These are phyloP conservation scores for Euphysa ruthae DNA, from an alignment of 30 jellyfish, hydroid and myxozoan species.

Conservation along the genomic window DNA sequence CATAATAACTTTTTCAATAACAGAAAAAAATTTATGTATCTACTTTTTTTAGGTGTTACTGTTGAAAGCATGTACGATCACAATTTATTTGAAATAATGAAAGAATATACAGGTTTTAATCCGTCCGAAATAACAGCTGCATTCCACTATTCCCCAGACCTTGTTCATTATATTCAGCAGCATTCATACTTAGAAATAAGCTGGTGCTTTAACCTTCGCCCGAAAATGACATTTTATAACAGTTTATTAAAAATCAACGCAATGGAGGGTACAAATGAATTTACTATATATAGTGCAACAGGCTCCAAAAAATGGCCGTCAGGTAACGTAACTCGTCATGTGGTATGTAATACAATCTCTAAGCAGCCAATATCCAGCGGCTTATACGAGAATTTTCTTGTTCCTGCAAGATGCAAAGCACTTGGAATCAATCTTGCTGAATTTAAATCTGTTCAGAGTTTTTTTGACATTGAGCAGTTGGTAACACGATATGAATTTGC, in stretches of 20 bases:
- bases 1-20: too few relatives aligned
- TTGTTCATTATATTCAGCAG: not conserved
- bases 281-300: slow-evolving; percentile 27
- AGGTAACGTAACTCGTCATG: slow-evolving; percentile 18
- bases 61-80: slow-evolving; percentile 8
- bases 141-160: slow-evolving; percentile 8
- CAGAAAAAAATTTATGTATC: too few relatives aligned
- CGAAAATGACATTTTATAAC: slow-evolving; percentile 13
- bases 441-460: not conserved
- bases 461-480: slow-evolving; percentile 3
- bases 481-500: slow-evolving; percentile 31
- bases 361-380: slow-evolving; percentile 33
- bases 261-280: slow-evolving; percentile 10
- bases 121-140: not conserved
- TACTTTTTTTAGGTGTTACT: slow-evolving; percentile 1
- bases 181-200: slow-evolving; percentile 24
- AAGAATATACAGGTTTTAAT: not conserved
- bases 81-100: not conserved
- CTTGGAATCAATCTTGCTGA: not conserved
- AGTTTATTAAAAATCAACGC: slow-evolving; percentile 13
- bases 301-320: slow-evolving; percentile 32
- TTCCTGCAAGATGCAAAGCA: slow-evolving; percentile 16
- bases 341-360: slow-evolving; percentile 15
- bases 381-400: slow-evolving; percentile 17
- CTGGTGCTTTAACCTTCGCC: slow-evolving; percentile 23